Evolutionary conservation across 2,797 vertebrate species (phyloP).

Genomic region (Acestrorhynchus altus): DNA sequence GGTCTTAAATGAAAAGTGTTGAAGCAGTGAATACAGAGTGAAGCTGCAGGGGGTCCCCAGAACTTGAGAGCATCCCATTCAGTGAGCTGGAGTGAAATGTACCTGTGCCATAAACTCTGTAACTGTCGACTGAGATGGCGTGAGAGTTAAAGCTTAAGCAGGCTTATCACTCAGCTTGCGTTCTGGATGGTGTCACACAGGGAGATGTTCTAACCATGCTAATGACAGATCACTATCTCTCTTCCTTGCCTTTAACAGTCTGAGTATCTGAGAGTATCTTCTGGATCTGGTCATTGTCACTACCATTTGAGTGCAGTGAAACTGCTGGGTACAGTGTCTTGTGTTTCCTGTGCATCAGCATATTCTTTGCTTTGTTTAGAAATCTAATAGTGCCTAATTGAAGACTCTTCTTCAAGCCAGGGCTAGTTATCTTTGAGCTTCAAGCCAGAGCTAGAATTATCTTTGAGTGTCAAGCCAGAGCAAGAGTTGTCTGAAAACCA

Average conservation of each 20-base stretch:
- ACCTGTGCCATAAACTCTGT: no score
- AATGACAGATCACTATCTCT: conserved; percentile 35
- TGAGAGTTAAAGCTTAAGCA: conserved; percentile 79
- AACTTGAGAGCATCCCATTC: no score
- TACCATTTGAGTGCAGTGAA: no score
- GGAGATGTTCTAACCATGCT: conserved; percentile 14
- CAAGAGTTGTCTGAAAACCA: no score
- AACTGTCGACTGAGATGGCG: conserved; percentile 57
- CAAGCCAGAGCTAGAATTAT: no score
- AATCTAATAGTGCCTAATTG: not conserved
- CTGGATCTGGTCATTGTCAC: no score
- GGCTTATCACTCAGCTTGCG: conserved; percentile 62
- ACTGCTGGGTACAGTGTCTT: not conserved
- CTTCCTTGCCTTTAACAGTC: not conserved
- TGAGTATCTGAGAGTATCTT: no score
- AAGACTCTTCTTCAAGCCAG: not conserved
- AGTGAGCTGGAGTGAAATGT: no score
- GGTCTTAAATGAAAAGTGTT: no score
- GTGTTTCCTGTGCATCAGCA: not conserved
- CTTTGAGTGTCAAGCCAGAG: no score
- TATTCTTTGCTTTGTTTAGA: not conserved
- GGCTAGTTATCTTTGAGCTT: not conserved
- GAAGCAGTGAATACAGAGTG: no score
- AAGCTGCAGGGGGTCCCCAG: no score
- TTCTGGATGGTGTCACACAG: conserved; percentile 18